phyloP scores from a whole-genome alignment of 2,888 invertebrate genomes.

The Melangyna quadrimaculata region DNA sequence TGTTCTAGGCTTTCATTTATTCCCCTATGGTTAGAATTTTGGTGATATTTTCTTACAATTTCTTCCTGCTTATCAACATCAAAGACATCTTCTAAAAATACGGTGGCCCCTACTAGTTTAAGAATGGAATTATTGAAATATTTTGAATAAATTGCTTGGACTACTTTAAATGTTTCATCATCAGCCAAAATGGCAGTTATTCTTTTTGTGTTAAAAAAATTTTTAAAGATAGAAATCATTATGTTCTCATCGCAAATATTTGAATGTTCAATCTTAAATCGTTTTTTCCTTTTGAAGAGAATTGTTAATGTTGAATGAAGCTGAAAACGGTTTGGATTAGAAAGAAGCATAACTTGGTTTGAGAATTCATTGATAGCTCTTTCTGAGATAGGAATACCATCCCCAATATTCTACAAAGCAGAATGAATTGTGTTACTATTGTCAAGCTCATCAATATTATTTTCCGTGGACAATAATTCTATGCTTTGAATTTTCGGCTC shows the following conservation, averaged over 20 bases:
- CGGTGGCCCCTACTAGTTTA: conserved; percentile 21
- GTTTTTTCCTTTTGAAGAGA: no score
- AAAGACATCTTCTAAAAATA: background rate
- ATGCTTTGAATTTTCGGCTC: background rate
- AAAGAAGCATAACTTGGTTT: no score
- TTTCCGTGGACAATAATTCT: background rate
- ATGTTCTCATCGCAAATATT: background rate
- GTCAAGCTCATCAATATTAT: background rate
- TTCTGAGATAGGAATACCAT: no score
- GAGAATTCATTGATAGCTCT: no score
- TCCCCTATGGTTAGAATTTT: conserved; percentile 26
- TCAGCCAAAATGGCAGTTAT: background rate
- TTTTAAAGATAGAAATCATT: background rate
- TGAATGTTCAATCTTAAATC: no score
- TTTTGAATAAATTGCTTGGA: background rate
- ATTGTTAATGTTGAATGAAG: no score
- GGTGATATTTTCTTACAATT: conserved; percentile 9
- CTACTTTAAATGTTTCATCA: background rate
- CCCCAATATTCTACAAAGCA: background rate
- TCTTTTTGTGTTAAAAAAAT: background rate
- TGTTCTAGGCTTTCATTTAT: conserved; percentile 18
- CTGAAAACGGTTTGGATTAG: no score
- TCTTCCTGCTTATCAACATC: conserved; percentile 22
- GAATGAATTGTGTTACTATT: background rate
- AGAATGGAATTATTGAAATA: conserved; percentile 8